A percentile compares a stretch with the other conserved stretches of the same genome.
Evolutionary conservation across 2,797 vertebrate species (phyloP).

Genomic region (Sebastes trivittatus): DNA sequence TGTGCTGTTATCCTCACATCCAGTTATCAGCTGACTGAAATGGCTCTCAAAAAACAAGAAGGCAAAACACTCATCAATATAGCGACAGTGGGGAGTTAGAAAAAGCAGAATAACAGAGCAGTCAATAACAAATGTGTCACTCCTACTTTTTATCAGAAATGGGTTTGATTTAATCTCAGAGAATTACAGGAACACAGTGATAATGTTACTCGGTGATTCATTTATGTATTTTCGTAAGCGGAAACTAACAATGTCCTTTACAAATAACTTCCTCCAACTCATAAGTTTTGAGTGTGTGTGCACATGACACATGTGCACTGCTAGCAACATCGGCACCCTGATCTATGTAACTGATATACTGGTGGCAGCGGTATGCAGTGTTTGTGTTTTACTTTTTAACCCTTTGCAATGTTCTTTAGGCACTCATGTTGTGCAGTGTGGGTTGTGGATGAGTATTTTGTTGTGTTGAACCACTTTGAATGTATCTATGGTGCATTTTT

Average conservation of each 20-base stretch:
- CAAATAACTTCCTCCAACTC: background rate
- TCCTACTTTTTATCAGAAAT: background rate
- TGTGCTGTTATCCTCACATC: background rate
- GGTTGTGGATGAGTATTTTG: background rate
- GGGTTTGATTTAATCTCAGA: background rate
- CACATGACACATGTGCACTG: background rate
- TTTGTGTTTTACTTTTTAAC: background rate
- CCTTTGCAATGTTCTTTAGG: background rate
- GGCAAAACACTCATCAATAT: background rate
- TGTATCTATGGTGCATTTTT: background rate
- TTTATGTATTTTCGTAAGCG: background rate
- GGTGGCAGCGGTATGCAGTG: background rate
- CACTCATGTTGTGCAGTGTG: background rate
- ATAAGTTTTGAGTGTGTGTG: background rate
- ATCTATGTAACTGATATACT: background rate
- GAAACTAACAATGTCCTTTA: background rate
- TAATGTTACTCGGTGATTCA: background rate
- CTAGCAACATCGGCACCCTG: background rate
- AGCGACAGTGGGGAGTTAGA: background rate
- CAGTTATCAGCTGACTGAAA: background rate
- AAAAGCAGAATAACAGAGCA: background rate
- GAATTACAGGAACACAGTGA: background rate
- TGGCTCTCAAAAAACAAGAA: background rate
- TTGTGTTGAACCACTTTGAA: background rate
- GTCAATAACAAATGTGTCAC: background rate